A percentile compares a stretch with the other conserved stretches of the same genome.
phyloP scores from a whole-genome alignment of 2,113 vertebrate genomes.

The Syngnathus floridae region DNA sequence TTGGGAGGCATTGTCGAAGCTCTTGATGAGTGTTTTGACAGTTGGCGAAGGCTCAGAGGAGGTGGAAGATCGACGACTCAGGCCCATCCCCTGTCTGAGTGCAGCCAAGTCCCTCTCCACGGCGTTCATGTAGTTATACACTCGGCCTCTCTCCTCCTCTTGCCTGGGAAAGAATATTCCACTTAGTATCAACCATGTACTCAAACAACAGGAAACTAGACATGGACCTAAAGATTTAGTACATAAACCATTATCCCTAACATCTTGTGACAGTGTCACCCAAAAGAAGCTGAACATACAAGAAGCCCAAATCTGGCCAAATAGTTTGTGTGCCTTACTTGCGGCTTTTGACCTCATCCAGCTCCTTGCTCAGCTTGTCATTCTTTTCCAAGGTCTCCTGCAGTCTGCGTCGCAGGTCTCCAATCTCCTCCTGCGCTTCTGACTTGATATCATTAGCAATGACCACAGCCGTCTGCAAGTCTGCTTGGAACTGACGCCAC shows the following conservation, averaged over 20 bases:
- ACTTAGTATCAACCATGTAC: neutral
- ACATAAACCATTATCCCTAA: neutral
- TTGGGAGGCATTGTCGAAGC: slow-evolving; percentile 92
- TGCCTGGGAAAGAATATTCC: slow-evolving; percentile 64
- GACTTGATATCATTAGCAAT: slow-evolving; percentile 97
- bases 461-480: slow-evolving; percentile 92
- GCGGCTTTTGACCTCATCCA: slow-evolving; percentile 90
- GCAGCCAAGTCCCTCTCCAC: slow-evolving; percentile 91
- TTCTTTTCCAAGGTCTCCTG: slow-evolving; percentile 88
- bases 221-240: neutral
- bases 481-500: slow-evolving; percentile 95
- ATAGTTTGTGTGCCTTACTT: slow-evolving; percentile 72
- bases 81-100: slow-evolving; percentile 88
- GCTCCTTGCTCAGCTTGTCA: slow-evolving; percentile 87
- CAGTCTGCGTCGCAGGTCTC: slow-evolving; percentile 84
- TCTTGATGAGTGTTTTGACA: slow-evolving; percentile 95
- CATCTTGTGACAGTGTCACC: neutral
- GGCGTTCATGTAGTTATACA: slow-evolving; percentile 96
- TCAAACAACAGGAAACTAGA: neutral
- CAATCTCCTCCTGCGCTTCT: slow-evolving; percentile 93
- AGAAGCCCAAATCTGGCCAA: neutral
- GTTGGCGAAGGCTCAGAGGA: slow-evolving; percentile 92
- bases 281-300: neutral
- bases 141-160: slow-evolving; percentile 90
- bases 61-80: slow-evolving; percentile 86